A percentile compares a stretch with the other conserved stretches of the same genome.
Conservation (phyloP, 2,797 vertebrate species). For the Channallabes apus region DNA sequence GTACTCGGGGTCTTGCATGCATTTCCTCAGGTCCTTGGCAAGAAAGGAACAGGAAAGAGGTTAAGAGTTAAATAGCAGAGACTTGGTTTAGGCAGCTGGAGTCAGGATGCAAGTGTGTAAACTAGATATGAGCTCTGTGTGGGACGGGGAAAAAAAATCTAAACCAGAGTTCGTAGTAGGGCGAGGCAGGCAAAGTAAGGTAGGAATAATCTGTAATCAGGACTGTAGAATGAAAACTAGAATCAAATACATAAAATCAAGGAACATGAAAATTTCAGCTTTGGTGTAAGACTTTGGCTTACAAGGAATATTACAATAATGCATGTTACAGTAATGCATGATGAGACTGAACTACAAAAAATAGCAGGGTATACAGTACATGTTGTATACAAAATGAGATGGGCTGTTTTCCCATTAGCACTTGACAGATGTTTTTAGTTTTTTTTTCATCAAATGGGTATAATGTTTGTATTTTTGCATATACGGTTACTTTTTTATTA, state of each 20-base stretch:
- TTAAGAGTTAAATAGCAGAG: background rate
- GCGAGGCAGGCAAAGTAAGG: background rate
- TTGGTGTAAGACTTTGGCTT: background rate
- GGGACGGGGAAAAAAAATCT: background rate
- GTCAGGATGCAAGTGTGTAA: constrained; percentile 32
- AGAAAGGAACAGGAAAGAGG: constrained; percentile 19
- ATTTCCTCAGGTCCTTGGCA: constrained; percentile 9
- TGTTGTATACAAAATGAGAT: background rate
- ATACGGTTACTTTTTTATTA: background rate
- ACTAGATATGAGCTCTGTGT: background rate
- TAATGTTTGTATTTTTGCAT: background rate
- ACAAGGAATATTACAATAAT: background rate
- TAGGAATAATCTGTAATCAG: background rate
- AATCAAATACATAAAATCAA: background rate
- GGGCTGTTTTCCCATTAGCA: too few relatives aligned
- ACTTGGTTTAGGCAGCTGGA: background rate
- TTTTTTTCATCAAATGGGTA: background rate
- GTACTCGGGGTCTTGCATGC: background rate
- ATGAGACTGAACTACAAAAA: background rate
- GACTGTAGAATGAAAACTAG: background rate
- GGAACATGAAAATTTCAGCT: background rate
- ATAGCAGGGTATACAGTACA: background rate
- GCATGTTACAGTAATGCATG: background rate
- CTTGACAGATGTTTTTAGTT: too few relatives aligned
- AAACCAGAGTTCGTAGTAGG: background rate